phyloP scores from a whole-genome alignment of 2,888 invertebrate genomes.

The Agriotes lineatus region DNA sequence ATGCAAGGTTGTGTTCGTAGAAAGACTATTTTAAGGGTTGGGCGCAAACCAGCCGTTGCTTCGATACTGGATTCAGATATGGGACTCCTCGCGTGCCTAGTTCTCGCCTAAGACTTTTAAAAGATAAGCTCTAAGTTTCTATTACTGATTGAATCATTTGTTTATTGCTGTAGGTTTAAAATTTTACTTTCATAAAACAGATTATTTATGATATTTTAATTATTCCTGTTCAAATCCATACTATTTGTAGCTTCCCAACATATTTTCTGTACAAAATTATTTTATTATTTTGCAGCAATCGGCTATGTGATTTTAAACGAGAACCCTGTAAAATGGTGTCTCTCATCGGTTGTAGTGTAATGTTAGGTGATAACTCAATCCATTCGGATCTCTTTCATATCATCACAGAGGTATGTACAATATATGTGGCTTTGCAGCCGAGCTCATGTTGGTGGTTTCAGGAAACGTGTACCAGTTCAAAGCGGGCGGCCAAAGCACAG shows the following conservation, averaged over 20 bases:
- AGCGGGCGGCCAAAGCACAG: slow-evolving; percentile 78
- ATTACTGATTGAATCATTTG: neutral
- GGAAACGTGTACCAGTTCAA: slow-evolving; percentile 81
- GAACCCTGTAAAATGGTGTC: slow-evolving; percentile 90
- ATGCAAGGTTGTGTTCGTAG: slow-evolving; percentile 88
- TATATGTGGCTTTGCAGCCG: too few species aligned
- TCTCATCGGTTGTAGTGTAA: slow-evolving; percentile 84
- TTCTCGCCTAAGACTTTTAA: slow-evolving; percentile 92
- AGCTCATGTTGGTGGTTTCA: slow-evolving; percentile 60
- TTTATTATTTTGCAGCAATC: slow-evolving; percentile 74
- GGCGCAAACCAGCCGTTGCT: slow-evolving; percentile 87
- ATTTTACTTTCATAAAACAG: too few species aligned
- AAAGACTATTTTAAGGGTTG: slow-evolving; percentile 90
- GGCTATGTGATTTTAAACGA: slow-evolving; percentile 84
- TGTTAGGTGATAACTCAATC: slow-evolving; percentile 77
- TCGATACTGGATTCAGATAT: slow-evolving; percentile 92
- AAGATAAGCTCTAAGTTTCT: slow-evolving; percentile 72
- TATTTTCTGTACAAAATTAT: too few species aligned
- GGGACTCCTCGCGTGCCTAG: slow-evolving; percentile 86
- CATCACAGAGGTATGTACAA: slow-evolving; percentile 75
- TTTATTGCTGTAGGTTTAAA: too few species aligned
- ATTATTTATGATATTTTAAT: too few species aligned
- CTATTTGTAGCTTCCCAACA: too few species aligned
- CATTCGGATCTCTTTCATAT: slow-evolving; percentile 87
- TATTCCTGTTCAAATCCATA: too few species aligned